Evolutionary conservation across 2,113 vertebrate genomes (phyloP).

Genomic region (Glaucomys volans): DNA sequence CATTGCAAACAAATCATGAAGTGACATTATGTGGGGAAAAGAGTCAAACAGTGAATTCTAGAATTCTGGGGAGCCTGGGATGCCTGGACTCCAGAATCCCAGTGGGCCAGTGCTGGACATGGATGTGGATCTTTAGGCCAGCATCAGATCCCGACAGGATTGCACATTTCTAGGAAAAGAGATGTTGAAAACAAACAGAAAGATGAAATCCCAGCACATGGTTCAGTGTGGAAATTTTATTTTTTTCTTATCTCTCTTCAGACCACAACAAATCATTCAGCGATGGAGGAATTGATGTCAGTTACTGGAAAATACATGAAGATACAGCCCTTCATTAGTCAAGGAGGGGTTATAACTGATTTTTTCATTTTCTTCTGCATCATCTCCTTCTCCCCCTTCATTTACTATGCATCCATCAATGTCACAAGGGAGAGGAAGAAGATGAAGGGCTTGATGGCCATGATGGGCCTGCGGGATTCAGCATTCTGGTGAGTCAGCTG

Average conservation of each 20-base stretch:
- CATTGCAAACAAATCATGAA: not conserved
- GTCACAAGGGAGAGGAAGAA: conserved; percentile 82
- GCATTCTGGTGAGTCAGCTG: conserved; percentile 92
- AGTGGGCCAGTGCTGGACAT: accelerated
- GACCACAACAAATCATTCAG: conserved; percentile 81
- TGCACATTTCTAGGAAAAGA: not conserved
- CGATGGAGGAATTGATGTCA: conserved; percentile 83
- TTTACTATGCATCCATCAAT: conserved; percentile 74
- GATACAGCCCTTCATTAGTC: conserved; percentile 19
- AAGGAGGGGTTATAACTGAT: not conserved
- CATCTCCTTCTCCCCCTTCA: conserved; percentile 78
- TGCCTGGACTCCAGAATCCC: not conserved
- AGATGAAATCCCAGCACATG: not conserved
- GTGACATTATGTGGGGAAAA: not conserved
- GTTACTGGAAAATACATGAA: conserved; percentile 76
- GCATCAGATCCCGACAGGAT: not conserved
- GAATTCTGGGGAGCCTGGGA: not conserved
- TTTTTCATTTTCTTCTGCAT: not conserved
- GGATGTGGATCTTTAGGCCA: not conserved
- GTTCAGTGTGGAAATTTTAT: not conserved
- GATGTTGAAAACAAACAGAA: not conserved
- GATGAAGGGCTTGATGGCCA: conserved; percentile 92
- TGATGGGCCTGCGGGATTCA: conserved; percentile 92
- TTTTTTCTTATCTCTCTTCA: conserved; percentile 48
- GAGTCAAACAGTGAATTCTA: not conserved